Evolutionary conservation across 1,140 invertebrate species (phyloP), one percentile per base, ranked within the genome.

Genomic region (Apolygus lucorum): DNA sequence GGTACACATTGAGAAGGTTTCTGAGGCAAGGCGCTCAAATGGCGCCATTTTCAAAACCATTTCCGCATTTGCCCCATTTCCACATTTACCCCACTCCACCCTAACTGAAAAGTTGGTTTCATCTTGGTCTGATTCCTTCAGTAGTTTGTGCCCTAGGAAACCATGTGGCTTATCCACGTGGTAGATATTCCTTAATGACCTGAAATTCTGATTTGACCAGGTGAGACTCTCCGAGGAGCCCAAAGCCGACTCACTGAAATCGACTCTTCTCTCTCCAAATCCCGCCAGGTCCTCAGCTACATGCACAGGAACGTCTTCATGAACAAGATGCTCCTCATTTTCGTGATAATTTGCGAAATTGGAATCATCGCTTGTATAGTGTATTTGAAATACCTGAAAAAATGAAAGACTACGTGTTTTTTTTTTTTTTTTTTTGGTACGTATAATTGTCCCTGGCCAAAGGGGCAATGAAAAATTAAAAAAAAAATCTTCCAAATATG

Each of bases 281-380:
- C 85, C 69, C 78, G 80, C 70, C 83, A 80, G 74, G 83, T 88
- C 67, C 75, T 89, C 54, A 81, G 82, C 70, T 76, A 80, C 28
- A 88, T 90, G 82, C 84, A 82, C 73, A 76, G 80, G 67, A 81
- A 82, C 74, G 80, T 89, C 65, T 81, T 89, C 68, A 86, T 85
- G 8, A 88, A 89, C 76, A 89, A 89, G 75, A 78, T 88, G 74
- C 81, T 88, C 68, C 76, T 89, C 42, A 82, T 87, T 70, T 76
- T 88, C 24, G 87, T 89, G 28, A 88, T 90, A 71, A 70, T 88
- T 2, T 63, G 88, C 26, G 87, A 89, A 79, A 66, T 87, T 26
- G 77, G 74, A 28, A 87, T 88, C 72, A 76, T 89, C 11, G 81
- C 77, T 42, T 79, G 80, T 71, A 74, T 84, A 67, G 76, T 87